Evolutionary conservation across 2,797 vertebrate genomes (phyloP).

Genomic region (Ispidina picta): DNA sequence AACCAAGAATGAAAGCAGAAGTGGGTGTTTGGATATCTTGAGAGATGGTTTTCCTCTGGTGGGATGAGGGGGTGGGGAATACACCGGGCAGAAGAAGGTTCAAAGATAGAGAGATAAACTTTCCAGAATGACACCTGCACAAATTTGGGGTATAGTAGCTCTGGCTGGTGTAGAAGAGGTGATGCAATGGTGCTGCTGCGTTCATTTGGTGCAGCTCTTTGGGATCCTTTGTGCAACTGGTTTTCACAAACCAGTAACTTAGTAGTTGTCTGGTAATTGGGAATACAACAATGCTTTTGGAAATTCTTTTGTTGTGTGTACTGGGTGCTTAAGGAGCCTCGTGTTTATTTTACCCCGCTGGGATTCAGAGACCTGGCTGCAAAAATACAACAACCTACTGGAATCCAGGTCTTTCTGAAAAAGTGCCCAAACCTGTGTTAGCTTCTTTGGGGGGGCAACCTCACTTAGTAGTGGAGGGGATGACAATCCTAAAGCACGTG

Average conservation of each 20-base stretch:
- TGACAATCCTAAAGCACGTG: not conserved
- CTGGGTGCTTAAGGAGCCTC: not conserved
- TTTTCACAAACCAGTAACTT: not conserved
- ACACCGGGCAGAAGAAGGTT: constrained; percentile 43
- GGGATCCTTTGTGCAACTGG: not conserved
- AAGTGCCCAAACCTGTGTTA: not conserved
- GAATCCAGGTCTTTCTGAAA: not conserved
- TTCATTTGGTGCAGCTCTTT: not conserved
- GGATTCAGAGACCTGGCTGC: not conserved
- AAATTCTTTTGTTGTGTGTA: not conserved
- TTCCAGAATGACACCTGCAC: constrained; percentile 24
- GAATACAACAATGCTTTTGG: not conserved
- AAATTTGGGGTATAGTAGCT: not conserved
- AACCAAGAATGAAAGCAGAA: constrained; percentile 53
- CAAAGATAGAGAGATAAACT: constrained; percentile 26
- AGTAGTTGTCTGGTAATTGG: not conserved
- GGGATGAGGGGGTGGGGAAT: constrained; percentile 72
- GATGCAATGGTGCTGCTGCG: fast-evolving
- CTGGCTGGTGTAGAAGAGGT: not conserved
- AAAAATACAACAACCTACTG: not conserved
- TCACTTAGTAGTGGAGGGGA: not conserved
- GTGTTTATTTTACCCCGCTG: not conserved
- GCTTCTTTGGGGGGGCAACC: not conserved
- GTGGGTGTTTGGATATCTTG: constrained; percentile 72
- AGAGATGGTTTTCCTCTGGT: constrained; percentile 66